Evolutionary conservation across 2,797 vertebrate species (phyloP).

Genomic region (Champsocephalus esox): DNA sequence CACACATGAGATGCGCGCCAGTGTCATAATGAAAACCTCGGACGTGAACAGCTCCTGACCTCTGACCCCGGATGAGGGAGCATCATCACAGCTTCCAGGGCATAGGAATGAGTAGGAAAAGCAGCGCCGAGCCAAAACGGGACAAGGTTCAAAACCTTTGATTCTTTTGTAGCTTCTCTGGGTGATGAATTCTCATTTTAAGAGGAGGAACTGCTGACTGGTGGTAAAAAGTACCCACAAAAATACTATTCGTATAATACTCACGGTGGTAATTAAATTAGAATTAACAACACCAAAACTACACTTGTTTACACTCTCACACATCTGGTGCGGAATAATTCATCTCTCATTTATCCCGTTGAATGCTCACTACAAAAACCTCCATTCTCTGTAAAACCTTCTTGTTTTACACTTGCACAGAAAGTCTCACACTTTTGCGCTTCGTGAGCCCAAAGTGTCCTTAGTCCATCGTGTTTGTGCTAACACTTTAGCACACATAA

Average conservation of each 20-base stretch:
- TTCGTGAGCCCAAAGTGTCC: too few species aligned
- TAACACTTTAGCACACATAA: conserved; percentile 30
- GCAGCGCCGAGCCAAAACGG: conserved; percentile 14
- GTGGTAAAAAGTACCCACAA: not conserved
- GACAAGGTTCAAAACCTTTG: conserved; percentile 25
- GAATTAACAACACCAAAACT: too few species aligned
- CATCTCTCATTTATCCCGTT: too few species aligned
- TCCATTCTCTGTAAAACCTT: too few species aligned
- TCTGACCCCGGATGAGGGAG: conserved; percentile 26
- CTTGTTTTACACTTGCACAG: too few species aligned
- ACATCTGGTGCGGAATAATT: too few species aligned
- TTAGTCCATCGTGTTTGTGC: conserved; percentile 3
- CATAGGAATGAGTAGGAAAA: conserved; percentile 28
- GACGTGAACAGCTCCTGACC: conserved; percentile 84
- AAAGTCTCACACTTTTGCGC: too few species aligned
- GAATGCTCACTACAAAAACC: too few species aligned
- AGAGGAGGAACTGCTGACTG: conserved; percentile 12
- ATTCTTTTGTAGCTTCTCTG: conserved; percentile 32
- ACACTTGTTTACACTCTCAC: too few species aligned
- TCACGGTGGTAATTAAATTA: too few species aligned
- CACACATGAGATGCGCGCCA: conserved; percentile 91
- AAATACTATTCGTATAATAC: too few species aligned
- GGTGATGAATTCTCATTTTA: conserved; percentile 6
- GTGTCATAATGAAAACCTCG: conserved; percentile 98
- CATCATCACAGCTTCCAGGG: conserved; percentile 21